phyloP scores from a whole-genome alignment of 2,888 invertebrate genomes.

The Mythimna ferrago region DNA sequence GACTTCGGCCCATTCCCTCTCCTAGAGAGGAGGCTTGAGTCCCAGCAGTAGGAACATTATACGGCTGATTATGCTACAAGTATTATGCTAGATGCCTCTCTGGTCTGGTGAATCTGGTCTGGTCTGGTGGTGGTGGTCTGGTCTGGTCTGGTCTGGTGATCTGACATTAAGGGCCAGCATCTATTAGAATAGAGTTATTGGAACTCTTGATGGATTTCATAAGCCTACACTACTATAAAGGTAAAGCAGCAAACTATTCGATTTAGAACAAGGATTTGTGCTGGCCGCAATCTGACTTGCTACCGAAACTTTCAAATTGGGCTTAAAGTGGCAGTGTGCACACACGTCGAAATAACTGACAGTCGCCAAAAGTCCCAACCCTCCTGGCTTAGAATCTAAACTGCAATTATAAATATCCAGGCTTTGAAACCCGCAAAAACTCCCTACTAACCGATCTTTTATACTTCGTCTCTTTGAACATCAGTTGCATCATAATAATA shows the following conservation, averaged over 20 bases:
- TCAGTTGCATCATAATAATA: not conserved
- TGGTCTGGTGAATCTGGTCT: too few relatives aligned
- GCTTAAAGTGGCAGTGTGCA: not conserved
- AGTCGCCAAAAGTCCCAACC: too few relatives aligned
- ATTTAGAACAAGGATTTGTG: not conserved
- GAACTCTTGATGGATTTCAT: not conserved
- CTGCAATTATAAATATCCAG: not conserved
- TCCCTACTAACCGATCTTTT: not conserved
- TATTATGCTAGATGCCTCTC: not conserved
- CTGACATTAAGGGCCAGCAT: not conserved
- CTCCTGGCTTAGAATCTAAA: too few relatives aligned
- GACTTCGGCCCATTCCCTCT: too few relatives aligned
- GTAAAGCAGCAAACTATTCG: not conserved
- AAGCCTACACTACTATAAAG: not conserved
- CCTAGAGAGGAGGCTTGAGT: too few relatives aligned
- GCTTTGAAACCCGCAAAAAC: not conserved
- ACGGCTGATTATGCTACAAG: too few relatives aligned
- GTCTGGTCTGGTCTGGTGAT: too few relatives aligned
- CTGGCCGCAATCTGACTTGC: not conserved
- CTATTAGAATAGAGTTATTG: not conserved
- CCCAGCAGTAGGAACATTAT: too few relatives aligned
- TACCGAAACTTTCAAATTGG: not conserved
- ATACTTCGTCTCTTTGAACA: not conserved
- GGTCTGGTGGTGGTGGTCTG: too few relatives aligned
- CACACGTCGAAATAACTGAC: too few relatives aligned